Evolutionary conservation across 1,140 invertebrate genomes (phyloP), one percentile per base, ranked within the genome.

Genomic region (Proctacanthus coquilletti): DNA sequence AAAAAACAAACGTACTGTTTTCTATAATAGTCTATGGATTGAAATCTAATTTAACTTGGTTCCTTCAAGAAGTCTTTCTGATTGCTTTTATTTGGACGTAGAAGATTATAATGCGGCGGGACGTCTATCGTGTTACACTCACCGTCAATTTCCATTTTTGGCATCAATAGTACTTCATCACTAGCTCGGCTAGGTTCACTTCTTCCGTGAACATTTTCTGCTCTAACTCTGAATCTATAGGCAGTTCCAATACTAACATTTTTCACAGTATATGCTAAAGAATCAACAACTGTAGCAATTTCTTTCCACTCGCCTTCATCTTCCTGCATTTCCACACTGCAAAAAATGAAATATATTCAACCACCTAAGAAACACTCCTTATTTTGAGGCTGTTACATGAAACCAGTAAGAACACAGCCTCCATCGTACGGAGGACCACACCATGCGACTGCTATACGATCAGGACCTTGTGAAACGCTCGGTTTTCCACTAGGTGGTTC

Each of bases 381-480:
- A n/a, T n/a, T n/a, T n/a, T n/a, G n/a, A n/a, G n/a, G n/a, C n/a
- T n/a, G n/a, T 49, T 36, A 58, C 55, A 73, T 68, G 53, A 87
- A 92, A 33, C 82, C 83, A 14, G 77, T 80, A 31, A 91, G 71
- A 36, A 79, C 79, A 39, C 79, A 77, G 20, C 85, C 84, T n/a
- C 84, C 84, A 53, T 91, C 85, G 48, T 80, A 85, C 2, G 75
- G 72, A 17, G 84, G 77, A 20, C 79, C 80, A 49, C 74, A 77
- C 85, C 85, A 89, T 18, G 78, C 74, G 10, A 88, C 65, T 1
- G 68, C 74, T 2, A 73, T 66, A 5, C 60, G 56, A 51, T 63
- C 61, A 3, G 56, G 56, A 2, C 58, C 61, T 2, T 58, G 46
- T 10, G 61, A 65, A 2, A 76, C 58, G 60, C 66, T 61, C 0